A percentile compares a stretch with the other conserved stretches of the same genome.
Evolutionary conservation across 1,140 invertebrate species (phyloP).

Genomic region (Augochlora pura): DNA sequence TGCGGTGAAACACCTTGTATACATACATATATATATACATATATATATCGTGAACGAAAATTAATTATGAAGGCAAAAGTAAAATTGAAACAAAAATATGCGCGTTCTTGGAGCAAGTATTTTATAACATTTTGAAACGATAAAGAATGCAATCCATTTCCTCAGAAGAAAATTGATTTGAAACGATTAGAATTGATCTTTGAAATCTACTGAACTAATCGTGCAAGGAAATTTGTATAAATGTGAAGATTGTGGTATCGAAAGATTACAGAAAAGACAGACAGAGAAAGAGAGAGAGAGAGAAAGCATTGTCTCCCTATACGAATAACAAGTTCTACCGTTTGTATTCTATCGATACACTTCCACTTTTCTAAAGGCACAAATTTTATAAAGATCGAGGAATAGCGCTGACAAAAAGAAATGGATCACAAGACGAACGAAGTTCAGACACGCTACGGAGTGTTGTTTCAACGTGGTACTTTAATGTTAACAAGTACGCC

Average conservation of each 20-base stretch:
- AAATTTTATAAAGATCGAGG: slow-evolving; percentile 61
- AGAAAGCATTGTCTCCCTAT: slow-evolving; percentile 38
- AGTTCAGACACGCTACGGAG: slow-evolving; percentile 14
- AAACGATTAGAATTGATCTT: slow-evolving; percentile 14
- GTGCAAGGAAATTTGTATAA: slow-evolving; percentile 47
- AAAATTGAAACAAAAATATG: slow-evolving; percentile 44
- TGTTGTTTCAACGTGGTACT: slow-evolving; percentile 43
- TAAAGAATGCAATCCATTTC: slow-evolving; percentile 3
- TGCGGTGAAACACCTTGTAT: no score
- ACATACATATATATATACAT: background rate
- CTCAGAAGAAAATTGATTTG: slow-evolving; percentile 30
- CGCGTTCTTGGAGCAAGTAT: slow-evolving; percentile 27
- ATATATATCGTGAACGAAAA: slow-evolving; percentile 44
- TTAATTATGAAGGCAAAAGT: slow-evolving; percentile 38
- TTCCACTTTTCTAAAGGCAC: slow-evolving; percentile 64
- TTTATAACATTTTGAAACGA: slow-evolving; percentile 35
- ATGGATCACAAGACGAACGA: slow-evolving; percentile 1
- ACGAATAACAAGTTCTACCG: slow-evolving; percentile 49
- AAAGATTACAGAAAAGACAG: slow-evolving; percentile 35
- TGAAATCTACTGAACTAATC: slow-evolving; percentile 11
- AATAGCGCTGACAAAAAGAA: slow-evolving; percentile 35
- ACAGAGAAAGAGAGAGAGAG: slow-evolving; percentile 25
- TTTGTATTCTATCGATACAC: slow-evolving; percentile 63
- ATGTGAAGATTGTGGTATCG: slow-evolving; percentile 32
- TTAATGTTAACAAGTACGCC: slow-evolving; percentile 21